phyloP scores from a whole-genome alignment of 2,888 invertebrate species.

The Alsophila aescularia region DNA sequence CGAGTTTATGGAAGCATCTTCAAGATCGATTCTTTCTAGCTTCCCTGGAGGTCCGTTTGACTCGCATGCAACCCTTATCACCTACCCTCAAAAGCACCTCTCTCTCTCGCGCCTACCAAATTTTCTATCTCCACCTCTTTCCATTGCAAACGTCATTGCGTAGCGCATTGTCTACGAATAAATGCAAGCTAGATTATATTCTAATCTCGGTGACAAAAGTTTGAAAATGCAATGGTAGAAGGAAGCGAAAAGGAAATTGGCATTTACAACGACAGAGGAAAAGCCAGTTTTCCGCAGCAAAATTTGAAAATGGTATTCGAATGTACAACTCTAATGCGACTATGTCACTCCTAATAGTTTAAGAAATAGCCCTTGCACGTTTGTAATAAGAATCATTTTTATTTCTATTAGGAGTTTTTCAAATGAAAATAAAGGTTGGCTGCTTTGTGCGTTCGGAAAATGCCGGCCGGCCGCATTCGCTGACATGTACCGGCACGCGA shows the following conservation, averaged over 20 bases:
- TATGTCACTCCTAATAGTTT: conserved; percentile 35
- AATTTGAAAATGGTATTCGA: conserved; percentile 75
- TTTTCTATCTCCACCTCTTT: conserved; percentile 53
- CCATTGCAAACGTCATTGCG: conserved; percentile 79
- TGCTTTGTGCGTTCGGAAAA: conserved; percentile 62
- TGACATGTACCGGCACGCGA: conserved; percentile 80
- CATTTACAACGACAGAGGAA: conserved; percentile 79
- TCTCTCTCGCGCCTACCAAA: conserved; percentile 56
- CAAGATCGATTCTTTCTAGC: conserved; percentile 77
- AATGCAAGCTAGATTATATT: conserved; percentile 47
- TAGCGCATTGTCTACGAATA: conserved; percentile 76
- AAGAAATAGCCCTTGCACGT: conserved; percentile 18
- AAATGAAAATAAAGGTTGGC: conserved; percentile 48
- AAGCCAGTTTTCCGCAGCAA: conserved; percentile 81
- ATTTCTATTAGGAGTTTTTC: conserved; percentile 36
- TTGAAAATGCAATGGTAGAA: conserved; percentile 42
- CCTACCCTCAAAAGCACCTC: conserved; percentile 56
- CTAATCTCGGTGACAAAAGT: conserved; percentile 44
- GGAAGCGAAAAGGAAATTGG: conserved; percentile 76
- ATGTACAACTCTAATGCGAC: conserved; percentile 51
- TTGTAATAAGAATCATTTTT: conserved; percentile 46
- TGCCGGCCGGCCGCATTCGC: conserved; percentile 73
- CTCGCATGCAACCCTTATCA: conserved; percentile 74
- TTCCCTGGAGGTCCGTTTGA: conserved; percentile 57
- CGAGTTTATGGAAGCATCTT: conserved; percentile 56